phyloP scores from a whole-genome alignment of 2,888 invertebrate species.

The Orchestes rusci region DNA sequence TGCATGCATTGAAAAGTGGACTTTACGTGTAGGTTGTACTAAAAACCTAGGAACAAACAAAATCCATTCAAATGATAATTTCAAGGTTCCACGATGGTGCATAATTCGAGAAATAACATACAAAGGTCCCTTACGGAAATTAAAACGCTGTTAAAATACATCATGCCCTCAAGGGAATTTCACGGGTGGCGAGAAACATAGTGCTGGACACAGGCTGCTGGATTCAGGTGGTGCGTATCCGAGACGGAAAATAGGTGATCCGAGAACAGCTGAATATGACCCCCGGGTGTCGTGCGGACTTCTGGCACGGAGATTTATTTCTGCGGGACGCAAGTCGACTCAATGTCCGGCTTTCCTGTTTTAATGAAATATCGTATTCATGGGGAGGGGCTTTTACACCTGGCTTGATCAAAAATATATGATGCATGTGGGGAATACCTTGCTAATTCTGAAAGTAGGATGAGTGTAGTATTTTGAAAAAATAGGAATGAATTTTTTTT shows the following conservation, averaged over 20 bases:
- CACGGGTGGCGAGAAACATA: conserved; percentile 20
- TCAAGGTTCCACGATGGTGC: no score
- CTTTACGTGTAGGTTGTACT: no score
- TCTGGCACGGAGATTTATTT: conserved; percentile 43
- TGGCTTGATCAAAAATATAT: conserved; percentile 16
- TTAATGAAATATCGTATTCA: conserved; percentile 31
- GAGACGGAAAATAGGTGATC: conserved; percentile 31
- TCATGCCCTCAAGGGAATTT: conserved; percentile 21
- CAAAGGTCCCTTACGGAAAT: conserved; percentile 18
- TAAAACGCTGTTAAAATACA: conserved; percentile 25
- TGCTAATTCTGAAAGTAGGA: no score
- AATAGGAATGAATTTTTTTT: no score
- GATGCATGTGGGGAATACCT: no score
- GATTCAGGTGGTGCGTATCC: conserved; percentile 24
- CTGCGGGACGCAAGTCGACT: conserved; percentile 30
- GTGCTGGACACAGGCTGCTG: conserved; percentile 18
- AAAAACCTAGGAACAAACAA: no score
- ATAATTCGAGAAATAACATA: no score
- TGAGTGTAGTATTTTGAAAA: no score
- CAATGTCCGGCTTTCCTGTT: conserved; percentile 33
- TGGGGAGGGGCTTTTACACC: conserved; percentile 23
- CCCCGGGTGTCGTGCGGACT: conserved; percentile 42
- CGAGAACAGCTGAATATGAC: conserved; percentile 43
- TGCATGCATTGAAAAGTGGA: no score
- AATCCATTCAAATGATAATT: no score